Base-by-base conservation (phyloP, 2,888 invertebrate genomes). In the Eurytoma californica region DNA sequence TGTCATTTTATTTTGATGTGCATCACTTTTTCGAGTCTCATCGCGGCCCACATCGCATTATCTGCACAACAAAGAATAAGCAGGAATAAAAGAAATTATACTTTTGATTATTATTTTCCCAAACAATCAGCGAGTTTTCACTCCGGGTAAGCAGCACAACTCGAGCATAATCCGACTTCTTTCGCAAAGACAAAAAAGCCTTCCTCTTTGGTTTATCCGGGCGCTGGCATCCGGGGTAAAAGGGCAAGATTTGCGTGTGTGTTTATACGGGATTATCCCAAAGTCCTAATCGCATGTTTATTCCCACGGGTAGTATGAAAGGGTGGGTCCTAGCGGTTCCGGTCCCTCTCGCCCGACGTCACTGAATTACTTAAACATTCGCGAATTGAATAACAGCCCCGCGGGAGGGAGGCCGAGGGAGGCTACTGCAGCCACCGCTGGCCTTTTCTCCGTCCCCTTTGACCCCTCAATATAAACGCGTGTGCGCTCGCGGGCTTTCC, bases 351-450 rank as follows among this genome's bases (percentile, higher is more conserved):
- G 69, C 60, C 18, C 65, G 55, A 39, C 55, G 18, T 60, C 47
- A 53, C 58, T 39, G 72, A 72, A 72, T 77, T 60, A 77, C 72
- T 72, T 72, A 72, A 66, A 39, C 58, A 72, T 47, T 72, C 20
- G 39, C 24, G 58, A 77, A 77, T 72, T 53, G 68, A 75, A 61
- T 75, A 75, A 75, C 61, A 68, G 60, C 57, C 67, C 28, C 67
- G 0, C 16, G 67, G 51, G 72, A 73, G 49, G 7, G 28, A n/a
- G 9, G 30, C 12, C 47, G n/a, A 4, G 20, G 49, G 28, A 58
- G 58, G n/a, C 51, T 57, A 57, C 73, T 73, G 55, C 49, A 28
- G 49, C 18, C n/a, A 12, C 18, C 28, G 20, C n/a, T 7, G 30
- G 20, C 30, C 55, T 68, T 68, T 68, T 51, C 51, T 67, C 63